A percentile compares a stretch with the other conserved stretches of the same genome.
phyloP scores from a whole-genome alignment of 2,113 vertebrate species.

The Pseudorasbora parva region DNA sequence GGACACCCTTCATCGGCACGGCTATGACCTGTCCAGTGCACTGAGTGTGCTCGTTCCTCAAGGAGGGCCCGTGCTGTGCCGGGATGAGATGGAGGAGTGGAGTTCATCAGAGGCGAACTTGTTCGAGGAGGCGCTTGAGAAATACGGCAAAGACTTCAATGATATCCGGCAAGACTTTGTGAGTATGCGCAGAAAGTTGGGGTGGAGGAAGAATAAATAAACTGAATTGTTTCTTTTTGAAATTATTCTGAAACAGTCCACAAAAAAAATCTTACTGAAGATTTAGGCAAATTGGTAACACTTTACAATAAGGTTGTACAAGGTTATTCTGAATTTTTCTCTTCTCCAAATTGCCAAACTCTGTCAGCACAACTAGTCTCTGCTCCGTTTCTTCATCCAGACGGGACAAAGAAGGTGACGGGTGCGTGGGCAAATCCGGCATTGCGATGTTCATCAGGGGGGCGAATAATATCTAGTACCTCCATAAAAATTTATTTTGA shows the following conservation, averaged over 20 bases:
- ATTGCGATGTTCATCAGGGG: too few relatives aligned
- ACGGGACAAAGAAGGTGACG: too few relatives aligned
- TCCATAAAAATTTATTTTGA: too few relatives aligned
- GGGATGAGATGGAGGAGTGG: conserved; percentile 99
- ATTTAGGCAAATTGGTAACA: too few relatives aligned
- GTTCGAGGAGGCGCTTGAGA: conserved; percentile 96
- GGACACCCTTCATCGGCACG: conserved; percentile 92
- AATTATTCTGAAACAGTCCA: background rate
- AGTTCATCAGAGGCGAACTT: conserved; percentile 95
- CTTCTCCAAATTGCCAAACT: too few relatives aligned
- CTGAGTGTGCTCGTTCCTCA: conserved; percentile 92
- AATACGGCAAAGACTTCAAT: conserved; percentile 98
- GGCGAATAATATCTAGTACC: too few relatives aligned
- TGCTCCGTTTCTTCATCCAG: too few relatives aligned
- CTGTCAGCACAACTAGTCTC: too few relatives aligned
- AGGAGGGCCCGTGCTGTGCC: conserved; percentile 92
- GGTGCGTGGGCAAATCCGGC: too few relatives aligned
- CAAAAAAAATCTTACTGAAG: too few relatives aligned
- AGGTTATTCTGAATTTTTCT: too few relatives aligned
- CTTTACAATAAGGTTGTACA: too few relatives aligned
- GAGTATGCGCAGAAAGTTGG: conserved; percentile 68
- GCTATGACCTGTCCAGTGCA: conserved; percentile 92
- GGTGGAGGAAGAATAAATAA: background rate
- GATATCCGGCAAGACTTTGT: conserved; percentile 99
- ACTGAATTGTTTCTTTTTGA: background rate